Conservation (phyloP, 2,113 vertebrate genomes). For the Corythaixoides concolor region DNA sequence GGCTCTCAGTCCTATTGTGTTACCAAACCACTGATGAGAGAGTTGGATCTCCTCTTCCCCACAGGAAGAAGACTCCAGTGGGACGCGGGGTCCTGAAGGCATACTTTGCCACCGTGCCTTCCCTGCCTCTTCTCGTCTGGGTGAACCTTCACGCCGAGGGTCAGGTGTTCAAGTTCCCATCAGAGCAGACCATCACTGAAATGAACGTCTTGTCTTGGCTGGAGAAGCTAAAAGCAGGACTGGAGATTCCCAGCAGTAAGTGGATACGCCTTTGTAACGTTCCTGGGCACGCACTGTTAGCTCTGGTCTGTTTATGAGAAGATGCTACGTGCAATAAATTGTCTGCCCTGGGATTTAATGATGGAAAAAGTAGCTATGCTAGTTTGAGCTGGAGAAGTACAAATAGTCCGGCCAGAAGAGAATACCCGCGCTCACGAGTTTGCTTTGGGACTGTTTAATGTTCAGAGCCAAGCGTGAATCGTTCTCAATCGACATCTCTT, state of each 20-base stretch:
- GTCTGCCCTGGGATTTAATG: constrained; percentile 49
- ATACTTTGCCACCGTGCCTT: constrained; percentile 78
- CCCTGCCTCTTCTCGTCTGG: constrained; percentile 83
- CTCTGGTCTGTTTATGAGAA: constrained; percentile 5
- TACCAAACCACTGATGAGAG: background rate
- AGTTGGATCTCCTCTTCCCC: background rate
- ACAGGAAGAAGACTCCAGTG: constrained; percentile 85
- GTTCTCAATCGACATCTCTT: background rate
- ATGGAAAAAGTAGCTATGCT: constrained; percentile 56
- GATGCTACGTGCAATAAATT: constrained; percentile 28
- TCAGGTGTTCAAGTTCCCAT: constrained; percentile 85
- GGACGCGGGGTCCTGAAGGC: constrained; percentile 80
- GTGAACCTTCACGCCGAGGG: constrained; percentile 75
- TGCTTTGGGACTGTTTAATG: constrained; percentile 18
- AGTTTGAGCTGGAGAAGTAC: constrained; percentile 32
- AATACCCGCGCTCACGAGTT: background rate
- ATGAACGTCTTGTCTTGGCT: constrained; percentile 83
- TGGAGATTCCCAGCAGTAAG: constrained; percentile 84
- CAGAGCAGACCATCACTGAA: constrained; percentile 73
- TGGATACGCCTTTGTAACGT: background rate
- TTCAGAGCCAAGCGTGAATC: background rate
- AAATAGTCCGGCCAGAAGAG: constrained; percentile 52
- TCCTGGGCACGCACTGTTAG: background rate
- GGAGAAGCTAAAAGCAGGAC: constrained; percentile 75
- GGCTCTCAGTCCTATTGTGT: background rate